Evolutionary conservation across 2,888 invertebrate species (phyloP), one percentile per base, ranked within the genome.

Genomic region (Eledone cirrhosa): DNA sequence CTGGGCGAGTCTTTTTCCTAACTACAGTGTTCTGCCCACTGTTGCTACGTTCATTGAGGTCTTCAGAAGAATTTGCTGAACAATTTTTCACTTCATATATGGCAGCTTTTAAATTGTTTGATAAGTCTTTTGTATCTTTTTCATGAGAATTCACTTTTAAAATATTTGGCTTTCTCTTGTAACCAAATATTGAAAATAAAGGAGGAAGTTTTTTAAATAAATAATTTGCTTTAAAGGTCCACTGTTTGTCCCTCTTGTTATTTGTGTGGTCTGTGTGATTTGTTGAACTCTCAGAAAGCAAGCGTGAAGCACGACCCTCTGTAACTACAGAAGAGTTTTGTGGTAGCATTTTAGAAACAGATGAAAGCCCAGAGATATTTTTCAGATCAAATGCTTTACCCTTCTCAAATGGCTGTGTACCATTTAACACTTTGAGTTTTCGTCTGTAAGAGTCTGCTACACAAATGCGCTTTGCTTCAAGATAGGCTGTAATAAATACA

Each of bases 391-490:
- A 91, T 79, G 89, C 89, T 84, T 92, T 92, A 74, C 91, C 90
- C 33, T 92, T 92, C 79, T 93, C 92, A 82, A 92, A 92, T 77
- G 94, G 91, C 79, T 94, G 91, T 90, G 94, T 79, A 93, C 91
- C 1, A 93, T 92, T n/a, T 93, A 93, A 72, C 74, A 85, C 83
- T 79, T 86, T 84, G 11, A 86, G 84, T 80, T 86, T 87, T 72
- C 88, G 84, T 78, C 85, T 83, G 75, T 89, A 84, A 69, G 90
- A 87, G 80, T 90, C 90, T 7, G 88, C 87, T 63, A 88, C 92
- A 80, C 94, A 91, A 76, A 95, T 93, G 75, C 94, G 92, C 85
- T 94, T 94, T 0, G 94, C 94, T 85, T 96, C 95, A 67, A 95
- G 92, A 83, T 94, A 93, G 0, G 94, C 94, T 53, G 94, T 93